Base-by-base conservation (phyloP, 2,797 vertebrate species). In the Myripristis jacobus region DNA sequence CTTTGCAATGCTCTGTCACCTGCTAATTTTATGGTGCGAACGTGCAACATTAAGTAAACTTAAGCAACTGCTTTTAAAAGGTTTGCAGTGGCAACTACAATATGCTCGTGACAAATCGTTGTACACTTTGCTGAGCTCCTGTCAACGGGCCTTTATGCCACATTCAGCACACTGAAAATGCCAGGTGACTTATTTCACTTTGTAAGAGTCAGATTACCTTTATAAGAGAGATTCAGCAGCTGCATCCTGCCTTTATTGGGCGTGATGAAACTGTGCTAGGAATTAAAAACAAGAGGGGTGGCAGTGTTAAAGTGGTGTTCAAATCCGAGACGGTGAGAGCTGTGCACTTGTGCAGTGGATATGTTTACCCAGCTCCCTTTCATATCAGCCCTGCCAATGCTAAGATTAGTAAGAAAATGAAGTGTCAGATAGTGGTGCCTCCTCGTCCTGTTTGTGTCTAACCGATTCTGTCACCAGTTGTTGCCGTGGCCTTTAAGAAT, bases 281-380 rank as follows among this genome's bases (percentile, higher is more conserved):
- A 48, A 31, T 41, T 24, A 44, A 43, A 31, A 27, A 38, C 24
- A 44, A n/a, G 31, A 29, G 25, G 12, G 34, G 52, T 7, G 12
- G 15, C 3, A 0, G 12, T 22, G 55, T 38, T 36, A 1, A 29
- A 55, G 31, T 13, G 6, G 38, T 24, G 41, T 55, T 27, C 61
- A 19, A 62, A 64, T 65, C 52, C 81, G 63, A 62, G 21, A 46
- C 11, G 11, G 21, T 59, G 36, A 47, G 53, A 72, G 61, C 19
- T 9, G 22, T 27, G 29, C n/a, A 31, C 31, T 69, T 52, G n/a
- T 58, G 43, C 22, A 27, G 15, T 25, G 24, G 68, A n/a, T 46
- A 13, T 22, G 31, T 77, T 64, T 63, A 48, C 47, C 24, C 48
- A 47, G 25, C 24, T n/a, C 16, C 9, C 57, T 27, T 24, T 66